These are phyloP conservation scores for Oeneis ivallda DNA, from an alignment of 2,888 invertebrate species.

Conservation along the genomic window DNA sequence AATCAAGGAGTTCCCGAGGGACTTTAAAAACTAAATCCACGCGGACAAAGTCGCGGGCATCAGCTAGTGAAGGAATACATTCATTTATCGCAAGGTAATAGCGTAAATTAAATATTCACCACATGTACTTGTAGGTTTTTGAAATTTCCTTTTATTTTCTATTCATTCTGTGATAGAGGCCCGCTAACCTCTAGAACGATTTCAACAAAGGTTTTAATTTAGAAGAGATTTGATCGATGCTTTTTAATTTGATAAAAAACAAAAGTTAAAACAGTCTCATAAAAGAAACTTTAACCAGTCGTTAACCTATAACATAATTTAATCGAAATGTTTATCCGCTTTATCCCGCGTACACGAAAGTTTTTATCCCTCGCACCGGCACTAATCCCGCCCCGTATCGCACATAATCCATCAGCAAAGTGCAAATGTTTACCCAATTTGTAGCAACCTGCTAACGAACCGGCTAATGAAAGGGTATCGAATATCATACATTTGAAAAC, in stretches of 20 bases:
- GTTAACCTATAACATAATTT: constrained; percentile 5
- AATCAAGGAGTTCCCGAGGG: too few species aligned
- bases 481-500: constrained; percentile 3
- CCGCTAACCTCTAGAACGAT: too few species aligned
- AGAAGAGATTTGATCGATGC: neutral
- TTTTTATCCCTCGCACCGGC: neutral
- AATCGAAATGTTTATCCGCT: constrained; percentile 2
- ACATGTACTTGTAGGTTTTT: too few species aligned
- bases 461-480: constrained; percentile 8
- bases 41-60: too few species aligned
- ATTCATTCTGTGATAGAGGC: too few species aligned
- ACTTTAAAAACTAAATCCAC: too few species aligned
- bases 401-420: constrained; percentile 21
- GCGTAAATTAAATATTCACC: too few species aligned
- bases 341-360: constrained; percentile 1
- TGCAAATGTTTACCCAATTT: constrained; percentile 18
- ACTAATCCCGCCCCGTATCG: constrained; percentile 4
- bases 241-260: too few species aligned
- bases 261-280: neutral
- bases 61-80: too few species aligned
- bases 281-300: neutral
- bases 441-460: constrained; percentile 15
- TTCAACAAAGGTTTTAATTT: too few species aligned
- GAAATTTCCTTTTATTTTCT: too few species aligned
- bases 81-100: too few species aligned